Conservation (phyloP, 2,113 vertebrate genomes). For the Anas platyrhynchos region DNA sequence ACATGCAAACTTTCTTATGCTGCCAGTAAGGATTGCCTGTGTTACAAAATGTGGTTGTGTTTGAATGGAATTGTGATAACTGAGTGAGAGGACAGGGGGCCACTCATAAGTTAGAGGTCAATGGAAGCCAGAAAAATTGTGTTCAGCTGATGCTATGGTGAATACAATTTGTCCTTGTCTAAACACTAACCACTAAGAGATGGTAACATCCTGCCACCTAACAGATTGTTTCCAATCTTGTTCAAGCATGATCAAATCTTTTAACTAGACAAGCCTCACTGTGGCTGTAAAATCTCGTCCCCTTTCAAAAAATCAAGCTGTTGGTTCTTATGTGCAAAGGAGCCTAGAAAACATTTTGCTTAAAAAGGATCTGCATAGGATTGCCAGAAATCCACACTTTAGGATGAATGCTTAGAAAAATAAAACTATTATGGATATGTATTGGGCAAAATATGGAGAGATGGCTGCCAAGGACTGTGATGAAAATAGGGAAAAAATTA, state of each 20-base stretch:
- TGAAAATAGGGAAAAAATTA: background rate
- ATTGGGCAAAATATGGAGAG: background rate
- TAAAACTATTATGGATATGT: background rate
- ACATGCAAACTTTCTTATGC: background rate
- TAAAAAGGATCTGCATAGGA: background rate
- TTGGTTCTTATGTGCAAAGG: background rate
- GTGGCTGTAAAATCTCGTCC: slow-evolving; percentile 15
- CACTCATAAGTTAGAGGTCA: slow-evolving; percentile 58
- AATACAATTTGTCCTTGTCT: slow-evolving; percentile 66
- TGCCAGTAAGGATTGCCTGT: slow-evolving; percentile 23
- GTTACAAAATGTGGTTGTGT: slow-evolving; percentile 44
- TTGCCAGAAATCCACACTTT: background rate
- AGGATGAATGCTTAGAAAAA: slow-evolving; percentile 14
- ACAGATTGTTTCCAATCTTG: slow-evolving; percentile 37
- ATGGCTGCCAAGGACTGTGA: background rate
- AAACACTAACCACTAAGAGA: slow-evolving; percentile 56
- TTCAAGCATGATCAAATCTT: slow-evolving; percentile 38
- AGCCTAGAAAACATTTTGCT: background rate
- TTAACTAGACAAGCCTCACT: slow-evolving; percentile 12
- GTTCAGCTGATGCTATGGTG: slow-evolving; percentile 58
- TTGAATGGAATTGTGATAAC: slow-evolving; percentile 48
- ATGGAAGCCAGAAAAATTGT: slow-evolving; percentile 49
- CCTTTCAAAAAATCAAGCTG: slow-evolving; percentile 1
- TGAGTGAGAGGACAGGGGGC: slow-evolving; percentile 21
- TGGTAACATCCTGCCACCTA: slow-evolving; percentile 46